Conservation (phyloP, 1,140 invertebrate species). For the Zelostemma sp. region DNA sequence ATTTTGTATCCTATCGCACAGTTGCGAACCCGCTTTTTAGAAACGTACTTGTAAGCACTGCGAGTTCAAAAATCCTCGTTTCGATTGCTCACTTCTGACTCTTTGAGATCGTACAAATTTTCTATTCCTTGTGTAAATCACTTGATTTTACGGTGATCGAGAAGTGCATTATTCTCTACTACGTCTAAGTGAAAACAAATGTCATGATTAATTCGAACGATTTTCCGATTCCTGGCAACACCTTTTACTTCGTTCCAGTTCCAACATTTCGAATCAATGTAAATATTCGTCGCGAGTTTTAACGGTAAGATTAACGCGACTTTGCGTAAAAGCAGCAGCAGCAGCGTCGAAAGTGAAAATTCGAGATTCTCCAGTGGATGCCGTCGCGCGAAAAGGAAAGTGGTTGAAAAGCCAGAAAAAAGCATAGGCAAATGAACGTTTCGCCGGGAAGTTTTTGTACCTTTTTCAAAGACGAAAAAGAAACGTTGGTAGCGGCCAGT, state of each 20-base stretch:
- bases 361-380: no score
- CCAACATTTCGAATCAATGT: no score
- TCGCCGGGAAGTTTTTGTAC: neutral
- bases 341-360: no score
- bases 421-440: neutral
- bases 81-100: slow-evolving; percentile 10
- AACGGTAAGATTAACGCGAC: no score
- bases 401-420: no score
- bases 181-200: no score
- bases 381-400: no score
- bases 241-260: no score
- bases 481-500: neutral
- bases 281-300: no score
- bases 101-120: slow-evolving; percentile 8
- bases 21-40: slow-evolving; percentile 11
- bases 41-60: slow-evolving; percentile 14
- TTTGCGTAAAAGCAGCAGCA: no score
- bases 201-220: no score
- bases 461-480: neutral
- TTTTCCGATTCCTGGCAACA: no score
- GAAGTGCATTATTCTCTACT: neutral
- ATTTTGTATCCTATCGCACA: slow-evolving; percentile 15
- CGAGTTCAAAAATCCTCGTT: slow-evolving; percentile 3
- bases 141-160: neutral
- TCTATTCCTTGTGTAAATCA: slow-evolving; percentile 3